Evolutionary conservation across 2,888 invertebrate genomes (phyloP), one percentile per base, ranked within the genome.

Genomic region (Theretra japonica): DNA sequence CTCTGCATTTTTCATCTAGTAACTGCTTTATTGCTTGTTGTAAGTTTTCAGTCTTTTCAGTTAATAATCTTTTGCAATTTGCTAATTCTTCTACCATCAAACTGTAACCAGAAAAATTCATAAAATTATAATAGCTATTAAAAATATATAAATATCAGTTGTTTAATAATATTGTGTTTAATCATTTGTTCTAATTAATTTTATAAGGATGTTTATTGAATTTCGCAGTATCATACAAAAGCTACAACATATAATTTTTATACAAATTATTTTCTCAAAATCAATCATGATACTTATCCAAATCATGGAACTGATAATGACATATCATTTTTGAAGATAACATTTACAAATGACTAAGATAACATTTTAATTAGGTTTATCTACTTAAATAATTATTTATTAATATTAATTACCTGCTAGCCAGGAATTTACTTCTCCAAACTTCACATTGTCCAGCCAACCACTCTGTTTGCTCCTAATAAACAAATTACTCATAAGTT

Each of bases 381-480:
- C n/a, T 11, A 4, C 2, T 23, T 4, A 25, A 65, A 48, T 21
- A 21, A 21, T 57, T 2, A 15, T 23, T 28, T 7, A 19, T 48
- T 69, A 50, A 17, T 21, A 68, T 30, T 48, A 50, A 21, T n/a
- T 11, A 97, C 97, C 97, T 97, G 94, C 98, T 98, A 30, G 99
- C 99, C 80, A 99, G 95, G 90, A 98, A 99, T 95, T 99, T 99
- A 86, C 98, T 98, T 76, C 98, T 96, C 99, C 99, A 99, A 69
- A 99, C 98, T 93, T 99, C 99, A 86, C 98, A 98, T 85, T 99
- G 98, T 0, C 99, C 98, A 23, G 98, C 97, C 56, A 99, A 91
- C 95, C 97, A 97, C 87, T 99, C 99, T 4, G 98, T 97, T 93
- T 98, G 98, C 88, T 99, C 99, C 93, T 95, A 74, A 77, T 76